phyloP scores from a whole-genome alignment of 2,113 vertebrate genomes.

The Tachuris rubrigastra region DNA sequence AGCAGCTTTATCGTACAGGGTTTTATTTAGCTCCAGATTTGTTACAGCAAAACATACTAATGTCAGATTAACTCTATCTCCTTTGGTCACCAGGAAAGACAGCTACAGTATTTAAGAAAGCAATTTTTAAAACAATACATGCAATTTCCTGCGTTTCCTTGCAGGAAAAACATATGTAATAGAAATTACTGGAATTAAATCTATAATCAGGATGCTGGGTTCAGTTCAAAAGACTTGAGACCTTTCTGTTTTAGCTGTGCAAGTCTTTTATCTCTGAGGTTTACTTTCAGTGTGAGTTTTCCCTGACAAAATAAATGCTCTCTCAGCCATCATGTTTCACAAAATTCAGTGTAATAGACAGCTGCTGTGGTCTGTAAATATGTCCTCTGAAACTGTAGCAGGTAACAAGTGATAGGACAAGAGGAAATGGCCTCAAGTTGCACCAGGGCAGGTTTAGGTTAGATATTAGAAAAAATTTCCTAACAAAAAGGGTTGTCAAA shows the following conservation, averaged over 20 bases:
- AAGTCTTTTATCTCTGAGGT: background rate
- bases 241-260: background rate
- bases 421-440: background rate
- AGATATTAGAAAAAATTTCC: background rate
- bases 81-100: background rate
- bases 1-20: background rate
- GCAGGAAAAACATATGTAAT: background rate
- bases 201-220: background rate
- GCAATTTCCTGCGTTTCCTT: conserved; percentile 2
- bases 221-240: background rate
- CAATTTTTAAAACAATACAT: background rate
- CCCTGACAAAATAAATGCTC: background rate
- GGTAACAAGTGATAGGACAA: background rate
- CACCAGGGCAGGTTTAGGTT: background rate
- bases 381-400: background rate
- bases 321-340: background rate
- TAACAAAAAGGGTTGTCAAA: background rate
- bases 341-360: background rate
- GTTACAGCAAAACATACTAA: background rate
- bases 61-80: background rate
- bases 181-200: background rate
- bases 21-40: background rate
- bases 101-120: background rate
- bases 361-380: background rate
- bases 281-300: background rate